Evolutionary conservation across 2,113 vertebrate species (phyloP).

Genomic region (Sterrhoptilus dennistouni): DNA sequence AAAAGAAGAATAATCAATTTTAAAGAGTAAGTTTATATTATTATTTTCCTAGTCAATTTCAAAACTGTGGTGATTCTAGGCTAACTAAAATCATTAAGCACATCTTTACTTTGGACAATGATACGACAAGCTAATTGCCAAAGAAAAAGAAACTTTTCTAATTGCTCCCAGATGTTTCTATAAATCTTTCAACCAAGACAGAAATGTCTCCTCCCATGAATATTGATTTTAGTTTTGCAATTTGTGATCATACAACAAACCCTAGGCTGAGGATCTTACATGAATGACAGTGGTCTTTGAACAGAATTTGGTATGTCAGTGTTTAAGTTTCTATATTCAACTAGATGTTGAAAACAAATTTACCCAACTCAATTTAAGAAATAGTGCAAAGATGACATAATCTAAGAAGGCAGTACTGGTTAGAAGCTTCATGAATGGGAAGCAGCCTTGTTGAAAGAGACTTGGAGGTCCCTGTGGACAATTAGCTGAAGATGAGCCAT

Average conservation of each 20-base stretch:
- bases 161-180: background rate
- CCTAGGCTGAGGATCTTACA: background rate
- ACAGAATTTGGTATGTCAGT: background rate
- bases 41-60: background rate
- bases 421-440: background rate
- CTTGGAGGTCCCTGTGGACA: background rate
- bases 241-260: background rate
- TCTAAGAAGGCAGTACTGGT: background rate
- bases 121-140: background rate
- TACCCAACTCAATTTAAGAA: background rate
- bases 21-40: background rate
- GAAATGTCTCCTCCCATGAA: background rate
- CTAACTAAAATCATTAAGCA: background rate
- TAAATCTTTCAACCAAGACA: background rate
- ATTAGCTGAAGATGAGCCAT: background rate
- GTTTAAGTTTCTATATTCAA: background rate
- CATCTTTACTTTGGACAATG: background rate
- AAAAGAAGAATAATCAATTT: background rate
- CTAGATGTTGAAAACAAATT: background rate
- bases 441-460: background rate
- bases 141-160: background rate
- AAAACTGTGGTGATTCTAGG: background rate
- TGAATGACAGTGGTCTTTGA: background rate
- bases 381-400: background rate
- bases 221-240: background rate